phyloP scores from a whole-genome alignment of 2,888 invertebrate species.

The Sarcophaga rosellei region DNA sequence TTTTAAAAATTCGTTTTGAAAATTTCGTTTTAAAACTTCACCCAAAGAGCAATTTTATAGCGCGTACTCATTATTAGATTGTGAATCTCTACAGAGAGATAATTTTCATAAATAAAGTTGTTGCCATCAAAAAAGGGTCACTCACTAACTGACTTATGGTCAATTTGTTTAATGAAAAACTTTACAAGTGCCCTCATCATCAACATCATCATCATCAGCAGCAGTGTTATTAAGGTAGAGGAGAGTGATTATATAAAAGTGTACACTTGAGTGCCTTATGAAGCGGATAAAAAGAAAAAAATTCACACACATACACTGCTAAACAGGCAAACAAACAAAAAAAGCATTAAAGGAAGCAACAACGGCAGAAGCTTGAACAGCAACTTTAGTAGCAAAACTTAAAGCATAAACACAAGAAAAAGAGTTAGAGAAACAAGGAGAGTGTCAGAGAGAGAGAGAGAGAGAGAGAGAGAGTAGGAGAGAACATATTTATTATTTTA shows the following conservation, averaged over 20 bases:
- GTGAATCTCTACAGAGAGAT: constrained; percentile 17
- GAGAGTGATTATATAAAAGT: constrained; percentile 46
- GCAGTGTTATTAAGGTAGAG: not conserved
- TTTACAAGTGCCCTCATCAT: constrained; percentile 30
- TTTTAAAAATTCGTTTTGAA: too few species aligned
- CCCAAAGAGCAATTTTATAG: too few species aligned
- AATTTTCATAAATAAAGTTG: constrained; percentile 27
- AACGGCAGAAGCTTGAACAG: not conserved
- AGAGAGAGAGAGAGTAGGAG: not conserved
- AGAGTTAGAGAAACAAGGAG: not conserved
- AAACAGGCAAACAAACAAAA: not conserved
- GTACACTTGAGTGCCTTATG: constrained; percentile 18
- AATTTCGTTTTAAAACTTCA: too few species aligned
- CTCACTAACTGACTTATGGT: constrained; percentile 40
- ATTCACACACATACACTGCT: not conserved
- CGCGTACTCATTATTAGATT: not conserved
- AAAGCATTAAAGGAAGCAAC: constrained; percentile 13
- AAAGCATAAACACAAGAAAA: not conserved
- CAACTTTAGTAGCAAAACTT: not conserved
- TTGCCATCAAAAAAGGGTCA: constrained; percentile 36
- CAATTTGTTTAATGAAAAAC: constrained; percentile 51
- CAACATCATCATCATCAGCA: not conserved
- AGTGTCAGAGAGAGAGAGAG: not conserved
- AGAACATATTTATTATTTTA: constrained; percentile 26
- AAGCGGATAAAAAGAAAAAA: not conserved